Evolutionary conservation across 1,140 invertebrate genomes (phyloP), one percentile per base, ranked within the genome.

Genomic region (Nixonia krombeini): DNA sequence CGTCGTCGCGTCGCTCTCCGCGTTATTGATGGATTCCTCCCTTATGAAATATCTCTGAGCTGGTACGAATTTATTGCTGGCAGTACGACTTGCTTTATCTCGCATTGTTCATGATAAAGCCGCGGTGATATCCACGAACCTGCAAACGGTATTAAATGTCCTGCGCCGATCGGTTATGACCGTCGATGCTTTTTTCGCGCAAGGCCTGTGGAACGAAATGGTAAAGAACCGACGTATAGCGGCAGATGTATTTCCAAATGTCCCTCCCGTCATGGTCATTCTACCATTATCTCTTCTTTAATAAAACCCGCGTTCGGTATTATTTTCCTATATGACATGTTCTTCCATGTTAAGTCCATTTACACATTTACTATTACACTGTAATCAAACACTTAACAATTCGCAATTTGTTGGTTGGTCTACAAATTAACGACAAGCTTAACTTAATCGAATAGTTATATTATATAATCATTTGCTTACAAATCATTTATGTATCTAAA

Each of bases 21-120:
- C 49, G 73, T 84, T 85, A 84, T 85, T 84, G 83, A 85, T 84
- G 83, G 82, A 85, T 85, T 84, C 79, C 77, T 79, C 82, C 82
- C 78, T 83, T 85, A 84, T 85, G 82, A 84, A 84, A 85, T 84
- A 85, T 84, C 80, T 83, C 67, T 61, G 51, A 76, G 74, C 63
- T 72, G 46, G 75, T 78, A 83, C 78, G 77, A 84, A 85, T 85
- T 85, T 85, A 85, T 85, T 84, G 80, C 80, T 55, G 65, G 71
- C 73, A 76, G 76, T 81, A 83, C 73, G 73, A 78, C 68, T 76
- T 77, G 79, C 76, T 85, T 85, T 84, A 83, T 84, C 80, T 81
- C 74, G 72, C 79, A 83, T 85, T 85, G 79, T 83, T 78, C 79
- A 80, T 83, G 80, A 85, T 85, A 83, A 83, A 85, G 75, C 72